A percentile compares a stretch with the other conserved stretches of the same genome.
Conservation (phyloP, 2,888 invertebrate genomes). For the Phoronis australis region DNA sequence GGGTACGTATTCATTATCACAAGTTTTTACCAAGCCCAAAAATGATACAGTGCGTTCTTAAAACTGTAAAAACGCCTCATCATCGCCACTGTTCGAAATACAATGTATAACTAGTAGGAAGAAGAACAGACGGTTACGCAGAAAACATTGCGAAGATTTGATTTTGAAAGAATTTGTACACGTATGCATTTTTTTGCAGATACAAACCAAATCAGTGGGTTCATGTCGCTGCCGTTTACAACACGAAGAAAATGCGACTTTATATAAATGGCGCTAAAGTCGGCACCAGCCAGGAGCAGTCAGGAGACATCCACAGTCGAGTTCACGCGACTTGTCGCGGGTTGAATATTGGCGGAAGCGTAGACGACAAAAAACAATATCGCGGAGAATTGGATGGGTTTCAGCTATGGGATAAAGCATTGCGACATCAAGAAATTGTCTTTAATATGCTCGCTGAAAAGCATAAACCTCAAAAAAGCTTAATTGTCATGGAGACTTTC, state of each 20-base stretch:
- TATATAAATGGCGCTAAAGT: slow-evolving; percentile 34
- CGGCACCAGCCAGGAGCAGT: slow-evolving; percentile 19
- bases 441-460: slow-evolving; percentile 10
- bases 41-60: too few species aligned
- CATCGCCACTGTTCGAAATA: too few species aligned
- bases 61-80: too few species aligned
- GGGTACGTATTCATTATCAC: too few species aligned
- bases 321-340: slow-evolving; percentile 18
- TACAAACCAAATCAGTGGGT: slow-evolving; percentile 28
- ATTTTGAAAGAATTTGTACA: too few species aligned
- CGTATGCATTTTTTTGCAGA: slow-evolving; percentile 15
- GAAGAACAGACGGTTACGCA: too few species aligned
- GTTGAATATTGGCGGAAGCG: slow-evolving; percentile 29
- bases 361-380: slow-evolving; percentile 13
- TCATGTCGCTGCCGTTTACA: slow-evolving; percentile 31
- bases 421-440: slow-evolving; percentile 25
- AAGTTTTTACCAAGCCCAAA: too few species aligned
- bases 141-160: too few species aligned
- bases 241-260: slow-evolving; percentile 23
- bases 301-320: slow-evolving; percentile 21
- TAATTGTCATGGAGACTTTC: slow-evolving; percentile 20
- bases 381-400: slow-evolving; percentile 32
- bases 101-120: too few species aligned
- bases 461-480: background rate
- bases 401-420: slow-evolving; percentile 21